Evolutionary conservation across 1,140 invertebrate genomes (phyloP), one percentile per base, ranked within the genome.

Genomic region (Drosophila mojavensis): DNA sequence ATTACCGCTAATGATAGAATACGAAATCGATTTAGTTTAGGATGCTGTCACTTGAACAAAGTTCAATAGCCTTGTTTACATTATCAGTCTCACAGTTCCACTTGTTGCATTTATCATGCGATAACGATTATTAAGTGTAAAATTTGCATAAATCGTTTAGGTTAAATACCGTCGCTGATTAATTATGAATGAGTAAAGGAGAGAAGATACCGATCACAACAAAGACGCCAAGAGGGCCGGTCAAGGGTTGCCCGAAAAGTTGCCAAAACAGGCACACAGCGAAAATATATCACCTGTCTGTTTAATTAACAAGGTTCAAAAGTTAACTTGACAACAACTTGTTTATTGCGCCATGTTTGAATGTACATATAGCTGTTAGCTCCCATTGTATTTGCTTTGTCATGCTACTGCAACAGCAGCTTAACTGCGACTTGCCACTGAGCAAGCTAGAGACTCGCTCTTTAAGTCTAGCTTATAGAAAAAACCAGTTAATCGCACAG

Each of bases 361-460:
- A 24, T 5, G 4, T 28, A 39, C 36, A 56, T 41, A n/a, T n/a
- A 5, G 43, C 17, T 3, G 48, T 20, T 33, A 33, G 11, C 55
- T 45, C 9, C 36, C 36, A 11, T 20, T 45, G 30, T 61, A 53
- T 51, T 45, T 72, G 81, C 80, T 26, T 33, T 28, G 77, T 88
- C 83, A 88, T 78, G 83, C 71, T 66, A 56, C 36, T 75, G 61
- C 41, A 59, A 75, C 64, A 59, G 78, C 64, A 79, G 62, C 70
- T 69, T 20, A 64, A 15, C 73, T 75, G 62, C 53, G 51, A 81
- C 79, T 72, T 59, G 26, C 33, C 39, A 24, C 36, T 17, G 63
- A 20, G 58, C 20, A 26, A 10, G 28, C 11, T 51, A 4, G 28
- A 53, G 26, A n/a, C 36, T 30, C 54, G 33, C 59, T 56, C 36